These are phyloP conservation scores for Sinonovacula constricta DNA, from an alignment of 1,140 invertebrate genomes.

Conservation along the genomic window DNA sequence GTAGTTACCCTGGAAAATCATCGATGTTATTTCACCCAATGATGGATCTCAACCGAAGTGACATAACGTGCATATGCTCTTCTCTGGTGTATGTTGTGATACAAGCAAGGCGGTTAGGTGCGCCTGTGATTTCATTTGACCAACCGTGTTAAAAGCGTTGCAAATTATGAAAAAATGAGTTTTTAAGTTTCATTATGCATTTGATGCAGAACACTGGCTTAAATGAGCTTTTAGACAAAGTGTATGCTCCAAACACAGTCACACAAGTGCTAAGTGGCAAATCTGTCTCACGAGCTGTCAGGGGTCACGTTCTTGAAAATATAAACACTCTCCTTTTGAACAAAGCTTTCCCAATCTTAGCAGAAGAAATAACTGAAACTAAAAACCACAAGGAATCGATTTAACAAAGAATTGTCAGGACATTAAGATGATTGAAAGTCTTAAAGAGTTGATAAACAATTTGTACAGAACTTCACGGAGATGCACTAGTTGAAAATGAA, in stretches of 20 bases:
- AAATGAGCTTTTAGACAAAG: conserved; percentile 50
- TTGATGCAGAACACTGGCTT: conserved; percentile 60
- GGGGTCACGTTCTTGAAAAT: too few species aligned
- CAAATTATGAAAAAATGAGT: conserved; percentile 52
- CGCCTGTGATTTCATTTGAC: conserved; percentile 58
- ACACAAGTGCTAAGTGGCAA: too few species aligned
- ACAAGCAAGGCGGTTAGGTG: conserved; percentile 51
- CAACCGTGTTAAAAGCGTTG: conserved; percentile 54
- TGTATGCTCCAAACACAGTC: too few species aligned
- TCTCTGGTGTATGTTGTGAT: conserved; percentile 59
- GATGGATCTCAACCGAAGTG: conserved; percentile 65
- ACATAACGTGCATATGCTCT: conserved; percentile 64
- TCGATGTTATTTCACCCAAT: conserved; percentile 62
- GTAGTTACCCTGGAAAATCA: conserved; percentile 58
- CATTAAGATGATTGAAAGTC: too few species aligned
- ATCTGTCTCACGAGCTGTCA: too few species aligned
- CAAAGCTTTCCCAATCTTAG: too few species aligned
- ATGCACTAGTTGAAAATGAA: too few species aligned
- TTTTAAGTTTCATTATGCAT: conserved; percentile 53
- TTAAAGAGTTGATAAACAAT: neutral
- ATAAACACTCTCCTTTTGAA: too few species aligned
- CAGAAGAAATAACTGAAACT: too few species aligned
- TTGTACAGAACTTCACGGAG: neutral
- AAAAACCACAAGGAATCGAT: neutral
- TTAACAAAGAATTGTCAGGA: neutral